Percentiles rank a stretch among this genome's conserved stretches.
Evolutionary conservation across 2,888 invertebrate species (phyloP).

Genomic region (Ophioninae sp.): DNA sequence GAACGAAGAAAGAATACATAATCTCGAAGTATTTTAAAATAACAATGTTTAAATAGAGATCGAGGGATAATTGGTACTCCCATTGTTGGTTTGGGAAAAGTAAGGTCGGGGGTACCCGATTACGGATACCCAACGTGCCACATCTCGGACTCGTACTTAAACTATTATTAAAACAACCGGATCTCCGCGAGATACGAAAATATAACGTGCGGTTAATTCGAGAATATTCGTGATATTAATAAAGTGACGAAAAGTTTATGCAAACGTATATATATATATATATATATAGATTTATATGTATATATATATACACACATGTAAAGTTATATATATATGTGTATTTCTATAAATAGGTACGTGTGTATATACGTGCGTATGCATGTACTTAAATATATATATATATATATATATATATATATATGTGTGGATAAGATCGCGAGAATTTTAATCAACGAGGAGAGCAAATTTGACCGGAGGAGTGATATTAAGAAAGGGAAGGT

Average conservation of each 20-base stretch:
- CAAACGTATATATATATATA: neutral
- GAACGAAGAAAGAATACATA: too few relatives aligned
- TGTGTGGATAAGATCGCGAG: neutral
- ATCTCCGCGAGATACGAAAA: conserved; percentile 1
- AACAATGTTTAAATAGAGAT: conserved; percentile 5
- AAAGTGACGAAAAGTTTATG: conserved; percentile 24
- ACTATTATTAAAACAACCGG: conserved; percentile 8
- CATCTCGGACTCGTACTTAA: neutral
- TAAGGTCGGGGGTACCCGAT: neutral
- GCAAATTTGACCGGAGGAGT: conserved; percentile 1
- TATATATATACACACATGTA: too few relatives aligned
- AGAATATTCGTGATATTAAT: conserved; percentile 36
- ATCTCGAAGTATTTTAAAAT: too few relatives aligned
- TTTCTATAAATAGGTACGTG: too few relatives aligned
- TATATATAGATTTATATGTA: neutral
- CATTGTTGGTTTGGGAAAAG: neutral
- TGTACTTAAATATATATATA: neutral
- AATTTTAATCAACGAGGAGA: conserved; percentile 33
- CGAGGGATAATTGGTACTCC: neutral
- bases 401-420: too few relatives aligned
- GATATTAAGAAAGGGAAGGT: conserved; percentile 19
- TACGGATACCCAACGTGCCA: neutral
- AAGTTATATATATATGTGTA: too few relatives aligned
- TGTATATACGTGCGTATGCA: too few relatives aligned
- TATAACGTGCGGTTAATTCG: conserved; percentile 9